phyloP scores from a whole-genome alignment of 2,113 vertebrate genomes.

The Ictalurus punctatus region DNA sequence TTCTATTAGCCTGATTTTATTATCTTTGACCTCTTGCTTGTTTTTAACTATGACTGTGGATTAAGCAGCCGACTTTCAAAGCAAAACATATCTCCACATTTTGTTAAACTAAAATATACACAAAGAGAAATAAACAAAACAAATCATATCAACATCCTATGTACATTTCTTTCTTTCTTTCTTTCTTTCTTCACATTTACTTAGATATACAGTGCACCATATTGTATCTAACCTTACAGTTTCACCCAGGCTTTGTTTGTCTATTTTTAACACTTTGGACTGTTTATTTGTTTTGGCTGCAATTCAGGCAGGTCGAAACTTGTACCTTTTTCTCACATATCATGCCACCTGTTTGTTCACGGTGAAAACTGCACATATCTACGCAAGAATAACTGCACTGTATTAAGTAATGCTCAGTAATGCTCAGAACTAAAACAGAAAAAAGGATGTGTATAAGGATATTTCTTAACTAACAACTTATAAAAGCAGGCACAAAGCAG shows the following conservation, averaged over 20 bases:
- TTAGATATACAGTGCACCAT: background rate
- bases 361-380: background rate
- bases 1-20: background rate
- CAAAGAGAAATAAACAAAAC: background rate
- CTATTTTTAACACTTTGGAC: conserved; percentile 14
- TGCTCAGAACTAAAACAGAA: background rate
- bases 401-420: background rate
- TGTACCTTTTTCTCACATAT: background rate
- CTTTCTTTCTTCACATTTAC: background rate
- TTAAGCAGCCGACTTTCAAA: background rate
- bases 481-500: background rate
- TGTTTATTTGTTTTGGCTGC: conserved; percentile 22
- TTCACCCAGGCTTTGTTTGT: conserved; percentile 49
- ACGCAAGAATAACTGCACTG: background rate
- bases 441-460: background rate
- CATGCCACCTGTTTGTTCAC: background rate
- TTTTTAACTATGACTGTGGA: background rate
- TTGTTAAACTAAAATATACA: background rate
- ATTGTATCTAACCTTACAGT: background rate
- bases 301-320: conserved; percentile 7
- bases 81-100: background rate
- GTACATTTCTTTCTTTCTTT: background rate
- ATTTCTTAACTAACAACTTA: background rate
- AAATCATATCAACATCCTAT: background rate
- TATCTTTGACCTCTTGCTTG: background rate